phyloP scores from a whole-genome alignment of 2,113 vertebrate genomes.

The Alligator mississippiensis region DNA sequence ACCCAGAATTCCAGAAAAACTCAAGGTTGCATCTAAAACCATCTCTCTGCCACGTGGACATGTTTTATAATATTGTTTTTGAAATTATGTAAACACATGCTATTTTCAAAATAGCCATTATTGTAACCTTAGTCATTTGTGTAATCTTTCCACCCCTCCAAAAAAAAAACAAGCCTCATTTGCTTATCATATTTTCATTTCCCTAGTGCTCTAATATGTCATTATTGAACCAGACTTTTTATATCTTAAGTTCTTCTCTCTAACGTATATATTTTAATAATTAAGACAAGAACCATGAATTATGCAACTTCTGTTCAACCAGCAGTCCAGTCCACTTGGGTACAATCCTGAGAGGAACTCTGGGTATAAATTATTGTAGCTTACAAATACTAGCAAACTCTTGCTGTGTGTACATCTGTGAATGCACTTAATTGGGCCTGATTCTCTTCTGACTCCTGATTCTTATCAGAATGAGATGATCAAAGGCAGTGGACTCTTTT shows the following conservation, averaged over 20 bases:
- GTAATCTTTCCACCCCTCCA: not conserved
- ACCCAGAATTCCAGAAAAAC: not conserved
- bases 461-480: not conserved
- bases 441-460: not conserved
- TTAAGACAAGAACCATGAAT: not conserved
- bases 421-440: not conserved
- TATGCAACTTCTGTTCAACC: not conserved
- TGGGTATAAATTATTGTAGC: not conserved
- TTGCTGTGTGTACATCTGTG: fast-evolving
- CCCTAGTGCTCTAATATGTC: not conserved
- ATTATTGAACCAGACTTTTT: not conserved
- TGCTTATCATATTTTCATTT: not conserved
- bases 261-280: slow-evolving; percentile 10
- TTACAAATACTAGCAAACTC: fast-evolving
- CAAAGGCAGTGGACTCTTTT: not conserved
- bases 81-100: not conserved
- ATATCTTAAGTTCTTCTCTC: not conserved
- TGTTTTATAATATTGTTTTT: slow-evolving; percentile 1
- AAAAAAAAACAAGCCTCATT: not conserved
- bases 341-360: not conserved
- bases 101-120: not conserved
- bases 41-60: not conserved
- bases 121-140: not conserved
- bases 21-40: not conserved
- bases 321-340: not conserved